Evolutionary conservation across 2,797 vertebrate species (phyloP), one percentile per base, ranked within the genome.

Genomic region (Pipistrellus kuhlii): DNA sequence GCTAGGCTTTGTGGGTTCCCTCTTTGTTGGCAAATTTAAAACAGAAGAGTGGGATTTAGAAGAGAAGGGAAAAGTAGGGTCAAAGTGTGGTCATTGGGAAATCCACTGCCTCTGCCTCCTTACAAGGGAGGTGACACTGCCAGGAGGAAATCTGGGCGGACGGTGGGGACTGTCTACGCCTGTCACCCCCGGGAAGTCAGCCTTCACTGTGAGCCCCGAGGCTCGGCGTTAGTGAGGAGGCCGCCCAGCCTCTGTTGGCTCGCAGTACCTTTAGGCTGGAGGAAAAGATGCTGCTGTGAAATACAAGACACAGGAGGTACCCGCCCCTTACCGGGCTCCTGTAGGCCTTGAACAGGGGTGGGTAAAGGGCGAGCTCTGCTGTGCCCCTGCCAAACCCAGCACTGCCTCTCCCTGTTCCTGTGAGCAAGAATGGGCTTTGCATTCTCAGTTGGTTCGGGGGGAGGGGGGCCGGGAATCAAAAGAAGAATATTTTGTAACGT

Each of bases 401-500:
- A 44, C 71, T 80, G 76, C 30, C 78, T 83, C 12, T 77, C 90
- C 64, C 38, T 81, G 2, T 73, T 75, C 17, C 75, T 75, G 23
- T 55, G 71, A 80, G 35, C 32, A 88, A 85, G 75, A 32, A 53
- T 72, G 32, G 17, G n/a, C 73, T 92, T 90, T 88, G 68, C 32
- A 59, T 90, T 71, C 81, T 92, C 41, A 78, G 10, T 69, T 90
- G 46, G 27, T 69, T 90, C 3, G 20, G 53, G 6, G 53, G 53
- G 20, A 27, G 53, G 6, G 20, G 21, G 53, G 53, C 3, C 5
- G 41, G 59, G 35, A 90, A 15, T 41, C 23, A 51, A 87, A 71
- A 71, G 46, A 88, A 20, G 48, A 83, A 18, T 85, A 85, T 72
- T 94, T 73, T 93, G 17, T 86, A 46, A 80, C 3, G 9, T 85